Base-by-base conservation (phyloP, 2,888 invertebrate genomes). In the Tenthredo livida region DNA sequence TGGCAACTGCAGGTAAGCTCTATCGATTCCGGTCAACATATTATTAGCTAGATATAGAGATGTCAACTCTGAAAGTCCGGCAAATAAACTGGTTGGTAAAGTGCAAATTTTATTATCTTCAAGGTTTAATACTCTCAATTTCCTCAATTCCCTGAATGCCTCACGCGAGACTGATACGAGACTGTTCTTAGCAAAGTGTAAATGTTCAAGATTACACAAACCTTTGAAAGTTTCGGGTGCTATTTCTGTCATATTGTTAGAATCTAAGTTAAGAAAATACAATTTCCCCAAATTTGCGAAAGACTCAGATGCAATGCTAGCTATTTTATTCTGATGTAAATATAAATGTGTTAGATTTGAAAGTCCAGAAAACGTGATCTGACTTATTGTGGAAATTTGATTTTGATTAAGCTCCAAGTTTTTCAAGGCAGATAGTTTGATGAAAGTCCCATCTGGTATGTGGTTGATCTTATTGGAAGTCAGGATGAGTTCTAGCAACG, bases 321-420 rank as follows among this genome's bases (percentile, higher is more conserved):
- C 43, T 73, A 94, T 93, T 40, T 89, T 88, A 85, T 94, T 94
- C 77, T 93, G 88, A 87, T 94, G 93, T 86, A 94, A 86, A 87
- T 93, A 93, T 37, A 94, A 88, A 7, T 86, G 75, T 25, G 17
- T 17, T 17, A 88, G n/a, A 1, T 65, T 82, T 1, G 87, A 75
- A 0, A 87, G 12, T 54, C 87, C 89, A 0, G 85, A 47, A 37
- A 89, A 86, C 0, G 89, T 85, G 2, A 84, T 84, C 65, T 92
- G 90, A 84, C 91, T 90, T 85, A 94, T 87, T 15, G 40, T 40
- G n/a, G 73, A 40, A 29, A 73, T 15, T 10, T 43, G 7, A 43
- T 73, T 73, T 43, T 43, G 12, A 12, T 43, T 2, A 12, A 43
- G 12, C 12, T 43, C 12, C 12, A 43, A 10, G 43, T 12, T 1